These are phyloP conservation scores for Crotalus horridus DNA, from an alignment of 2,113 vertebrate genomes.

Conservation along the genomic window DNA sequence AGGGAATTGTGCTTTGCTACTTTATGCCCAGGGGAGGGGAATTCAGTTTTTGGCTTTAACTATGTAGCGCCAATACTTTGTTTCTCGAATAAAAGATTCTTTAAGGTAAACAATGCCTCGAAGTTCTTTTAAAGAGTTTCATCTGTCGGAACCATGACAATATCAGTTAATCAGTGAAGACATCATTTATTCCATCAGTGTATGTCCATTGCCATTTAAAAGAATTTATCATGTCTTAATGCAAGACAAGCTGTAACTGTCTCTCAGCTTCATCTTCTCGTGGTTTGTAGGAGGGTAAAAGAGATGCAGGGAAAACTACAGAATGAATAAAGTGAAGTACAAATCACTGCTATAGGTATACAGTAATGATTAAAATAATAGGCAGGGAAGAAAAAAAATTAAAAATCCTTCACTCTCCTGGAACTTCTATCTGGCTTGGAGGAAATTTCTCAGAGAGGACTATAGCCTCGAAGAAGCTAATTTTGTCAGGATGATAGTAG, in stretches of 20 bases:
- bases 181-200: neutral
- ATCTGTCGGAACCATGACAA: too few species aligned
- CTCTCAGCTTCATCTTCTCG: neutral
- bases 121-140: too few species aligned
- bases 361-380: neutral
- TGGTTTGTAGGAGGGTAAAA: neutral
- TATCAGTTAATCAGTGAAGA: neutral
- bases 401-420: neutral
- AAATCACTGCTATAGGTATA: neutral
- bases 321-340: neutral
- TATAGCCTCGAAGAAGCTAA: neutral
- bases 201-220: neutral
- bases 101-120: too few species aligned
- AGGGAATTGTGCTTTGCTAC: too few species aligned
- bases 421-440: neutral
- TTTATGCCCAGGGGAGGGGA: too few species aligned
- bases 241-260: neutral
- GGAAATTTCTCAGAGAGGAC: neutral
- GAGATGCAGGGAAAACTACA: neutral
- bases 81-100: too few species aligned
- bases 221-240: neutral
- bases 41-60: too few species aligned
- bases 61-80: too few species aligned
- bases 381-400: neutral
- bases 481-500: neutral